Percentiles rank a stretch among this genome's conserved stretches.
Evolutionary conservation across 2,113 vertebrate species (phyloP).

Genomic region (Condylura cristata): DNA sequence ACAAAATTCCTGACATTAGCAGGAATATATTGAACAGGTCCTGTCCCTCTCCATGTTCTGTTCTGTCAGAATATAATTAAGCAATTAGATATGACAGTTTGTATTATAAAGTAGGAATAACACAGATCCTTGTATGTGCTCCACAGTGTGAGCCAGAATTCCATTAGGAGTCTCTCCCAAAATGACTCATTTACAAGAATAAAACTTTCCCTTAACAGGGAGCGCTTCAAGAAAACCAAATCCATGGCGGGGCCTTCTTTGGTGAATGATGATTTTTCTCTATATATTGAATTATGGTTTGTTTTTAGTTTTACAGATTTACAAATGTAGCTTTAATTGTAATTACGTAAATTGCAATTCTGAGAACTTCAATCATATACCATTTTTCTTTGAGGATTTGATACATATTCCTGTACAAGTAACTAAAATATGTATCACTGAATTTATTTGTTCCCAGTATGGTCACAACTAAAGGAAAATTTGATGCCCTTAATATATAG

Average conservation of each 20-base stretch:
- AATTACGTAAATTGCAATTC: not conserved
- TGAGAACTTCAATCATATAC: not conserved
- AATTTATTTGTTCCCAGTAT: not conserved
- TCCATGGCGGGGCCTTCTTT: not conserved
- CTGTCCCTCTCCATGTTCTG: constrained; percentile 50
- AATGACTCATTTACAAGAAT: constrained; percentile 52
- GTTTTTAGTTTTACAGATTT: constrained; percentile 8
- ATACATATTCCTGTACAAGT: not conserved
- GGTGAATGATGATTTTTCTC: not conserved
- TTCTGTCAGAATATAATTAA: constrained; percentile 77
- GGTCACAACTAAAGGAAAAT: not conserved
- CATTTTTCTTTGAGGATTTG: not conserved
- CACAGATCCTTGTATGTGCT: constrained; percentile 31
- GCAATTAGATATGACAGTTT: constrained; percentile 76
- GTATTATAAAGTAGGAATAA: constrained; percentile 67
- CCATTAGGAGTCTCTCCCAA: constrained; percentile 33
- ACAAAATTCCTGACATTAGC: constrained; percentile 45
- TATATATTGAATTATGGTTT: constrained; percentile 14
- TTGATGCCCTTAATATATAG: not conserved
- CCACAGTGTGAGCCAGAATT: constrained; percentile 54
- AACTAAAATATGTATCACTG: not conserved
- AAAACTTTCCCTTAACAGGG: constrained; percentile 9
- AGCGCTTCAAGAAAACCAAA: not conserved
- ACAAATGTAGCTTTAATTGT: not conserved
- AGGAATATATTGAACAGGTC: constrained; percentile 3